Percentiles rank a stretch among this genome's conserved stretches.
Conservation (phyloP, 2,113 vertebrate genomes). For the Catharus minimus region DNA sequence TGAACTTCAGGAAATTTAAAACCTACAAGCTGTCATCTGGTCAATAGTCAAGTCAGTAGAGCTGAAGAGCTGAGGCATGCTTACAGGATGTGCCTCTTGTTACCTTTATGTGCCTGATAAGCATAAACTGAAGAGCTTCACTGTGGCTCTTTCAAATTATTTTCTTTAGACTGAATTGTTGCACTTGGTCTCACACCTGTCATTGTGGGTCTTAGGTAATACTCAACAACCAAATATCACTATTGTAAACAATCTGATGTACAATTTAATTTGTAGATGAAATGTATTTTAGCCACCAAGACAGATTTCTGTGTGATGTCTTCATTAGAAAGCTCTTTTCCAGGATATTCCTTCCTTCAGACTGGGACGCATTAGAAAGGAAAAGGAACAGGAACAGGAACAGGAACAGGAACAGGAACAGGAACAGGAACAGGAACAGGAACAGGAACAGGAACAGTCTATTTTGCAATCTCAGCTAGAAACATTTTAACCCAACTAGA, state of each 20-base stretch:
- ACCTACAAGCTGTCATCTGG: background rate
- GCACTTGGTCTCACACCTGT: background rate
- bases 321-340: background rate
- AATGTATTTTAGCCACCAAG: background rate
- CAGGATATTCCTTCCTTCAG: background rate
- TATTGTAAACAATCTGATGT: background rate
- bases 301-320: background rate
- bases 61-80: background rate
- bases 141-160: background rate
- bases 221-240: background rate
- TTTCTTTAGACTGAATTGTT: background rate
- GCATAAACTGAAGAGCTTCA: background rate
- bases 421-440: too few species aligned
- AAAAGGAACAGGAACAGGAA: background rate
- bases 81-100: background rate
- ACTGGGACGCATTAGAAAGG: background rate
- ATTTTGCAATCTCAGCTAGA: conserved; percentile 16
- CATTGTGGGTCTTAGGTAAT: background rate
- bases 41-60: background rate
- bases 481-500: conserved; percentile 23
- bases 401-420: too few species aligned
- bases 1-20: background rate
- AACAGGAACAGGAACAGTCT: background rate
- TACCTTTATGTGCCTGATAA: background rate
- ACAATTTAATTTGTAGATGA: background rate